Evolutionary conservation across 2,113 vertebrate species (phyloP), one percentile per base, ranked within the genome.

Genomic region (Sinocyclocheilus rhinocerous): DNA sequence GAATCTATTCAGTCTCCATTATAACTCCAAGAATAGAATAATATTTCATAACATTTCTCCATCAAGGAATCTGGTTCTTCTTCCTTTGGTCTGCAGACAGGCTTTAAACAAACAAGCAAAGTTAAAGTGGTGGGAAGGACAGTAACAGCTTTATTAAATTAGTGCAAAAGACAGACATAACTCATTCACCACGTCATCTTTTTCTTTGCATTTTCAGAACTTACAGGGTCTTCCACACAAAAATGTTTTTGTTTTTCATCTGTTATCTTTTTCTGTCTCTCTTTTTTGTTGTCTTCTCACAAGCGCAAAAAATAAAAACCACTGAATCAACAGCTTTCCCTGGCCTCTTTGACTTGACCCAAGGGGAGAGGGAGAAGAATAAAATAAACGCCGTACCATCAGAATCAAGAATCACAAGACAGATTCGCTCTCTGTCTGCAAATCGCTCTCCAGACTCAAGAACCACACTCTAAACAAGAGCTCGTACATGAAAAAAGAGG

Each of bases 101-200:
- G 6, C 12, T 39, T 86, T 65, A 20, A 77, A 84, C 50, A 52
- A 86, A 63, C 42, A n/a, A 48, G 36, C 57, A 76, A 81, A 82
- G 73, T 33, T 81, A 75, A 85, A 85, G 55, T 89, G 79, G 85
- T 92, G 91, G 90, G 90, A 94, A 93, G 90, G 95, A 95, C 94
- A 95, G 93, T 95, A 95, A 96, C 94, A 84, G 93, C 92, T 96
- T 96, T 96, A 96, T 95, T 96, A 96, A 96, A 95, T 95, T 95
- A 95, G 95, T 96, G 95, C 95, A 96, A 96, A 95, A 95, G 94
- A 96, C 94, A 95, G 92, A 96, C 93, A 89, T 87, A 94, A 95
- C 93, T 95, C 93, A 94, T 95, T 96, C 94, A 95, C 93, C 93
- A 95, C 92, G 91, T 94, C 93, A 94, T 92, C 87, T 91, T 94